These are phyloP conservation scores for Timandra comae DNA, from an alignment of 2,888 invertebrate genomes.

Conservation along the genomic window DNA sequence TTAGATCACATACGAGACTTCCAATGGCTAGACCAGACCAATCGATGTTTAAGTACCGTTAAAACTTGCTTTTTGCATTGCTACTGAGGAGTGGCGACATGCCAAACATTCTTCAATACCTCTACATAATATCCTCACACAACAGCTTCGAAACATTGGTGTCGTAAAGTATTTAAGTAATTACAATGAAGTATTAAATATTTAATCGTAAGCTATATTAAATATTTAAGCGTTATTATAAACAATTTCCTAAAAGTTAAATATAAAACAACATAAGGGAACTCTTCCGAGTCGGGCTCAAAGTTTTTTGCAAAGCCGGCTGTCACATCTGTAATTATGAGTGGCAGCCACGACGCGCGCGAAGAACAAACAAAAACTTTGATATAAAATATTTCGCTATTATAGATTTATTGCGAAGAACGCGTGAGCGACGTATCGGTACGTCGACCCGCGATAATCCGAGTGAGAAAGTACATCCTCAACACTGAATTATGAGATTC, in stretches of 20 bases:
- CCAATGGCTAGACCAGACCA: conserved; percentile 60
- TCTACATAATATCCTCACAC: conserved; percentile 22
- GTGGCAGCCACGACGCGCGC: too few relatives aligned
- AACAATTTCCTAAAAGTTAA: too few relatives aligned
- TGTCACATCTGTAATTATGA: background rate
- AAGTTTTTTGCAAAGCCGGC: background rate
- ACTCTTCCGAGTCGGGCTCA: conserved; percentile 6
- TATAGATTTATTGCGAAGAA: conserved; percentile 1
- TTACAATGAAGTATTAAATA: background rate
- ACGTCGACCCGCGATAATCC: too few relatives aligned
- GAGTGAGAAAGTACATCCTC: too few relatives aligned
- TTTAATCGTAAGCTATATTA: too few relatives aligned
- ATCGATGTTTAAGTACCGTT: conserved; percentile 65
- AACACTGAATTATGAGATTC: too few relatives aligned
- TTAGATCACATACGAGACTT: conserved; percentile 67
- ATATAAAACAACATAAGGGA: conserved; percentile 2
- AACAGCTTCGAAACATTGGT: background rate
- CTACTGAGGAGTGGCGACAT: conserved; percentile 33
- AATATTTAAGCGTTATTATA: conserved; percentile 6
- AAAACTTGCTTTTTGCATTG: conserved; percentile 53
- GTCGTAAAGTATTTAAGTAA: conserved; percentile 4
- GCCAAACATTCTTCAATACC: conserved; percentile 30
- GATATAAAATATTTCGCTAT: conserved; percentile 1
- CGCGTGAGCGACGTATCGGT: too few relatives aligned
- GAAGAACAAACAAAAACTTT: too few relatives aligned